Evolutionary conservation across 2,888 invertebrate species (phyloP).

Genomic region (Trichogramma evanescens): DNA sequence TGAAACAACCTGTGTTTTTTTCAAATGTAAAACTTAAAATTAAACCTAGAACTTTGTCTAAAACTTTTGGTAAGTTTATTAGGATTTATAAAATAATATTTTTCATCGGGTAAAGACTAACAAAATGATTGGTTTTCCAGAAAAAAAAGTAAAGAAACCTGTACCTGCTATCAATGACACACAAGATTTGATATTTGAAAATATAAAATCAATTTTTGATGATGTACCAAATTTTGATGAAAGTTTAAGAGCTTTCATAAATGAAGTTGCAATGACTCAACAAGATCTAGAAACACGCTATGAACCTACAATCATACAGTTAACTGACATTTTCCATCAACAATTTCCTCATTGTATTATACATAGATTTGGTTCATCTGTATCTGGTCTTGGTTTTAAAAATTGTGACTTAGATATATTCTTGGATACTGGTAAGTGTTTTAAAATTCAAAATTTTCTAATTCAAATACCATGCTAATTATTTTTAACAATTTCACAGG

Average conservation of each 20-base stretch:
- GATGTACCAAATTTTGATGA: constrained; percentile 28
- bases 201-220: constrained; percentile 30
- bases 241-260: constrained; percentile 32
- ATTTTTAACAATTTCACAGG: constrained; percentile 23
- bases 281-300: constrained; percentile 30
- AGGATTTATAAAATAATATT: constrained; percentile 1
- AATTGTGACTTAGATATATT: constrained; percentile 70
- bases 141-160: constrained; percentile 9
- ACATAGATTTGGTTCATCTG: constrained; percentile 66
- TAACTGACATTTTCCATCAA: constrained; percentile 29
- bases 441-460: not conserved
- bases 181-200: constrained; percentile 27
- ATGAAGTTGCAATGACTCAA: constrained; percentile 28
- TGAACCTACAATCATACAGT: constrained; percentile 27
- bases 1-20: constrained; percentile 29
- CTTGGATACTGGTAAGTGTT: constrained; percentile 48
- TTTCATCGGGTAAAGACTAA: not conserved
- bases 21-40: constrained; percentile 28
- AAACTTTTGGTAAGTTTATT: constrained; percentile 17
- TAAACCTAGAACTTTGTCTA: constrained; percentile 21
- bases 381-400: constrained; percentile 63
- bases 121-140: too few relatives aligned
- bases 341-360: constrained; percentile 41
- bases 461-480: not conserved
- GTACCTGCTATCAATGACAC: constrained; percentile 9